Conservation (phyloP, 2,888 invertebrate species). For the Empis livida region DNA sequence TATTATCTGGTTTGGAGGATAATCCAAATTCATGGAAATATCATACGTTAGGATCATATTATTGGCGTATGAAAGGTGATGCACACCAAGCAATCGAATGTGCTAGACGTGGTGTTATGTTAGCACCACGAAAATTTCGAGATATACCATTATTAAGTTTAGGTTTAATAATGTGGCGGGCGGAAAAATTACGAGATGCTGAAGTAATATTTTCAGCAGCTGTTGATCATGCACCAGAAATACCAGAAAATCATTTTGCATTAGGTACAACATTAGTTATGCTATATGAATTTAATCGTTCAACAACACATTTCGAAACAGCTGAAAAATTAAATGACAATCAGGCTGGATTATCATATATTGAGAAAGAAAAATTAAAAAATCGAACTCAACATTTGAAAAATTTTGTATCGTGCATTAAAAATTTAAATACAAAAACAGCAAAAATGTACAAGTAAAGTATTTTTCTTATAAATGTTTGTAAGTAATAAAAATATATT, state of each 20-base stretch:
- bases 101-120: constrained; percentile 25
- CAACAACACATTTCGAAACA: constrained; percentile 25
- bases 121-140: constrained; percentile 24
- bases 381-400: constrained; percentile 26
- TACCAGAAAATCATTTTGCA: constrained; percentile 30
- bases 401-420: constrained; percentile 28
- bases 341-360: constrained; percentile 23
- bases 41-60: constrained; percentile 30
- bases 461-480: background rate
- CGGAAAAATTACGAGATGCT: constrained; percentile 26
- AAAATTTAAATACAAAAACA: constrained; percentile 28
- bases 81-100: constrained; percentile 30
- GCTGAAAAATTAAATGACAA: constrained; percentile 28
- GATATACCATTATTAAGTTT: constrained; percentile 31
- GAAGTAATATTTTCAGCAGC: constrained; percentile 26
- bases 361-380: too few relatives aligned
- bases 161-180: constrained; percentile 30
- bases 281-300: constrained; percentile 29
- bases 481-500: too few relatives aligned
- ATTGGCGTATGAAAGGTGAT: constrained; percentile 32
- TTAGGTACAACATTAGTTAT: constrained; percentile 27
- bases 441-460: constrained; percentile 25
- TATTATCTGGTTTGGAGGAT: constrained; percentile 20
- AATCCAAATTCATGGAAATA: constrained; percentile 30
- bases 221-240: constrained; percentile 26